Conservation (phyloP, 92 coral and sea anemone genomes). For the Scolanthus callimorphus region DNA sequence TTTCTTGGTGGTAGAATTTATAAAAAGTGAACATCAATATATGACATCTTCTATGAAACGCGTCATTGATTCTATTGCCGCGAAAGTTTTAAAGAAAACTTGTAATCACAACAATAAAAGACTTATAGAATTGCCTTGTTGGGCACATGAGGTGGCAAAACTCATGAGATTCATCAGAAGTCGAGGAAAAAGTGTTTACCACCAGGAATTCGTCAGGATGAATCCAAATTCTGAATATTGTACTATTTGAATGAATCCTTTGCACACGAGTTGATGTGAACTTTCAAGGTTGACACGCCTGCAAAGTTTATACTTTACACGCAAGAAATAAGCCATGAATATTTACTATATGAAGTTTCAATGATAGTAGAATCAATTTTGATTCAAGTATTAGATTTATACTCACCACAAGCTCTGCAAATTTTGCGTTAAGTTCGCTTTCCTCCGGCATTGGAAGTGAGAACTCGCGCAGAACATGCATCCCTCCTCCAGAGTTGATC, state of each 20-base stretch:
- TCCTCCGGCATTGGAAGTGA: conserved; percentile 98
- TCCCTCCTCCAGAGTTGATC: conserved; percentile 77
- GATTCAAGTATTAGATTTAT: background rate
- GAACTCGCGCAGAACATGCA: conserved; percentile 87
- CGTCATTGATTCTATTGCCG: conserved; percentile 3
- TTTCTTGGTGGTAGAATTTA: background rate
- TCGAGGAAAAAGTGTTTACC: too few relatives aligned
- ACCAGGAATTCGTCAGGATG: too few relatives aligned
- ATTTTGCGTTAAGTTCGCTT: conserved; percentile 91
- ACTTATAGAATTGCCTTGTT: background rate
- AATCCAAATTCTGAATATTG: too few relatives aligned
- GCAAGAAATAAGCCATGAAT: too few relatives aligned
- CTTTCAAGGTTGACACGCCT: background rate
- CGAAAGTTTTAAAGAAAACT: conserved; percentile 2
- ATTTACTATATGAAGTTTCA: too few relatives aligned
- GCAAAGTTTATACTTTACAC: background rate
- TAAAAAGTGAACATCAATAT: conserved; percentile 3
- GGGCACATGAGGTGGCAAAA: background rate
- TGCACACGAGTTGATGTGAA: background rate
- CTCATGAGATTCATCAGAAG: too few relatives aligned
- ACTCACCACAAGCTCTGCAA: conserved; percentile 99
- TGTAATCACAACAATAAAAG: conserved; percentile 4
- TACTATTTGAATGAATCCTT: background rate
- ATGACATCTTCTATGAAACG: background rate
- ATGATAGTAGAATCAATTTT: too few relatives aligned